Evolutionary conservation across 2,113 vertebrate genomes (phyloP).

Genomic region (Prunella himalayana): DNA sequence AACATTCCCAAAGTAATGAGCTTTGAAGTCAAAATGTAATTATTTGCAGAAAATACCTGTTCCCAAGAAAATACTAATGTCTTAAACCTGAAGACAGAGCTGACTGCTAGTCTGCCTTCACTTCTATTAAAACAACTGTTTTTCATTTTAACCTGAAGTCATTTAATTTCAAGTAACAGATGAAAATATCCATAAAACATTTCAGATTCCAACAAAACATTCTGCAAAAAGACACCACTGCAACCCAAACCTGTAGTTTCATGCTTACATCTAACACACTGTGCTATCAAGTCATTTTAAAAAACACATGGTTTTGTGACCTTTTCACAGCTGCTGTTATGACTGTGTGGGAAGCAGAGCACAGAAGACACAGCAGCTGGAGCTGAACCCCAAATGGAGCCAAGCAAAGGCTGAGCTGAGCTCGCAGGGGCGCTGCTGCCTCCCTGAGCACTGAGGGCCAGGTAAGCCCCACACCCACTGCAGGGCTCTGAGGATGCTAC

Average conservation of each 20-base stretch:
- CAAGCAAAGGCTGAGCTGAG: background rate
- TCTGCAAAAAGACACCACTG: background rate
- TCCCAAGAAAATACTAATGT: background rate
- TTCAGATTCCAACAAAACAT: background rate
- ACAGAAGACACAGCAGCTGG: background rate
- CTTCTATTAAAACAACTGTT: background rate
- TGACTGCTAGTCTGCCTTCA: background rate
- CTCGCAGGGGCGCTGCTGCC: rapidly evolving
- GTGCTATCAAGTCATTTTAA: rapidly evolving
- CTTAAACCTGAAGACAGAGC: background rate
- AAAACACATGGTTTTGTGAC: background rate
- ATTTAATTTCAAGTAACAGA: background rate
- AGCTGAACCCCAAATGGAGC: rapidly evolving
- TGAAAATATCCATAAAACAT: background rate
- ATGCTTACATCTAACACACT: background rate
- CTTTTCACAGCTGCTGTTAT: background rate
- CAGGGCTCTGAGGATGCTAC: rapidly evolving
- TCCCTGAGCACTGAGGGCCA: background rate
- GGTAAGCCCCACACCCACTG: background rate
- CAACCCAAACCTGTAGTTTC: background rate
- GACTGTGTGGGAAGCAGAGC: rapidly evolving
- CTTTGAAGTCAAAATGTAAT: background rate
- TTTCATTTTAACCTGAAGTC: background rate
- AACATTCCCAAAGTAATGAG: background rate
- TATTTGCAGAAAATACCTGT: background rate